Evolutionary conservation across 1,140 invertebrate species (phyloP), one percentile per base, ranked within the genome.

Genomic region (Sycobia sp.): DNA sequence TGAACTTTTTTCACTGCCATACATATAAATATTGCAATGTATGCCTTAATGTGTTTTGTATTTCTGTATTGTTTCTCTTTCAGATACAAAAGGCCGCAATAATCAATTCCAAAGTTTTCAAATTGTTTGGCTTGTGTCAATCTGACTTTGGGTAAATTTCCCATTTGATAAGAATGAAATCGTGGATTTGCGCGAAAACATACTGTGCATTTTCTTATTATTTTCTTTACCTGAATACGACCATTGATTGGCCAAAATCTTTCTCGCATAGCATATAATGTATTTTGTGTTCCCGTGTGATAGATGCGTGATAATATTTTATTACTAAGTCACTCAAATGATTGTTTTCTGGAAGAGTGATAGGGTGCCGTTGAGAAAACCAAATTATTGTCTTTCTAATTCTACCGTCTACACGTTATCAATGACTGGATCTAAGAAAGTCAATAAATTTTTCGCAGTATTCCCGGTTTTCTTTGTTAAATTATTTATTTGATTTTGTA

Each of bases 251-350:
- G 18, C 36, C 51, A 54, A 25, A 34, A 54, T 10, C 8, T 39
- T 25, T 54, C 20, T 39, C 34, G 7, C 1, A 54, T 25, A 9
- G 22, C 34, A 9, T 54, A 39, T 1, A 54, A 7, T 0, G 51
- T 54, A 25, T 23, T 60, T 62, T 54, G 9, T 9, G 20, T 39
- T 32, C 36, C 34, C 14, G 34, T 9, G 13, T 54, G 51, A 20
- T 5, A 51, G 14, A 36, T 20, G 0, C 3, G 4, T 51, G 49
- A 49, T 36, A 34, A 22, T 22, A 20, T 51, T 23, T 20, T 11
- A 51, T 36, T 25, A 51, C 20, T 22, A 51, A 38, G n/a, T 51
- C 11, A 0, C 25, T 49, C 4, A 49, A 16, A n/a, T 16, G 20
- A 18, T 32, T 29, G 8, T 29, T 32, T 29, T 36, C 20, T 18